A percentile compares a stretch with the other conserved stretches of the same genome.
Conservation (phyloP, 2,113 vertebrate genomes). For the Pterocles gutturalis region DNA sequence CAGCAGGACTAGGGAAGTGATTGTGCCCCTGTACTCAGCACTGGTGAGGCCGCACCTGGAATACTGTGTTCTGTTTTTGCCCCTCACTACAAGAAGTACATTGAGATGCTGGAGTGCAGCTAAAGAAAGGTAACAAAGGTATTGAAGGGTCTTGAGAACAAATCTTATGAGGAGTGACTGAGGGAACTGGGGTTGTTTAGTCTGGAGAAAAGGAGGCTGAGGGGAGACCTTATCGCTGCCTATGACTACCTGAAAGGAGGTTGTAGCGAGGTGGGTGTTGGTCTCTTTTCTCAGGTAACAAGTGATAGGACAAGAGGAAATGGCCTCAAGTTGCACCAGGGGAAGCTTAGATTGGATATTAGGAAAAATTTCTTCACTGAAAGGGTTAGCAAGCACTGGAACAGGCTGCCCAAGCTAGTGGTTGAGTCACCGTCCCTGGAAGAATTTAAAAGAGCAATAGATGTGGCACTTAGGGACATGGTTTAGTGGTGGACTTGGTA, state of each 20-base stretch:
- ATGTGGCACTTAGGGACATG: too few species aligned
- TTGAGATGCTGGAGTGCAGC: not conserved
- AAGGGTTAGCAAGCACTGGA: not conserved
- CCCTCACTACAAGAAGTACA: not conserved
- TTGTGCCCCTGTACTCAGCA: fast-evolving
- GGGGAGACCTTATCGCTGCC: too few species aligned
- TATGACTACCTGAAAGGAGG: too few species aligned
- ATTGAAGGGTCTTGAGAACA: too few species aligned
- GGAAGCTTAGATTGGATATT: not conserved
- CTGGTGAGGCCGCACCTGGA: fast-evolving
- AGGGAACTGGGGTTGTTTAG: too few species aligned
- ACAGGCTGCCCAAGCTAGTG: not conserved
- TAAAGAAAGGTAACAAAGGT: too few species aligned
- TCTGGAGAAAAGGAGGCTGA: too few species aligned
- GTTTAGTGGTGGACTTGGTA: too few species aligned
- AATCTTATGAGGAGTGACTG: too few species aligned
- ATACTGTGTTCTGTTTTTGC: not conserved
- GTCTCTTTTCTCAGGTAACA: too few species aligned
- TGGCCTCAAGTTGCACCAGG: fast-evolving
- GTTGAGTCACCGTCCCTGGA: not conserved
- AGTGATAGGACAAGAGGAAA: not conserved
- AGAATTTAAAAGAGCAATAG: fast-evolving
- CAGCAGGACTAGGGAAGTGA: not conserved
- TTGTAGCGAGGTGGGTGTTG: too few species aligned
- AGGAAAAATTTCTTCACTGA: not conserved